Evolutionary conservation across 2,888 invertebrate genomes (phyloP), one percentile per base, ranked within the genome.

Genomic region (Ectobius pallidus): DNA sequence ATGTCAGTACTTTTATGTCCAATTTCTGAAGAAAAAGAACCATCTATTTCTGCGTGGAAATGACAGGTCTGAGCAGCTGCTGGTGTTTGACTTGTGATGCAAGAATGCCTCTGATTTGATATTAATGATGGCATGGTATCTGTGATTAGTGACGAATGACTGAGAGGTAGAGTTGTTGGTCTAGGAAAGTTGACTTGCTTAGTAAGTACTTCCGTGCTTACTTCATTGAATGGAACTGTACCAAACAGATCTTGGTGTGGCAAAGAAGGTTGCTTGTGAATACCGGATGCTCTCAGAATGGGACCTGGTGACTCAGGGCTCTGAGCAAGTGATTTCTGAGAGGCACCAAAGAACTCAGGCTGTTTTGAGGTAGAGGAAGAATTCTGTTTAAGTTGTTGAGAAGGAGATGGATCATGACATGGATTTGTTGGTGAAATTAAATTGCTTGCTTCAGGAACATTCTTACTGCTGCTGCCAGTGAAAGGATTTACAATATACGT

Each of bases 401-500:
- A 49, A 62, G 55, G 42, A 16, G 69, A 58, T 32, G 70, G 44
- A n/a, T 30, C 9, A 20, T 46, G 20, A 22, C 52, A 71, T 22
- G 46, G 18, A 20, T 71, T 49, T 32, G 32, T 9, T 42, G 65
- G 65, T 11, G 68, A 27, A 16, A 44, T n/a, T 27, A 42, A 20
- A 46, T 18, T 20, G 14, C 14, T 62, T 11, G 39, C 32, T 30
- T 20, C 39, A 16, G 39, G 34, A 61, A 11, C 25, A 20, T 14
- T 14, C 6, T 22, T 39, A 32, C 42, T 39, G n/a, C 25, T 65
- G 14, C 25, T 34, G 20, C 20, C 62, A 27, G 44, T 70, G 70
- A 83, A 83, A 0, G 82, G 81, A 78, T 82, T 82, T n/a, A 78
- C 78, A 52, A 78, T 78, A 62, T 81, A 81, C 9, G 78, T 78